A percentile compares a stretch with the other conserved stretches of the same genome.
These are phyloP conservation scores for Syrista parreyssii DNA, from an alignment of 2,888 invertebrate genomes.

Conservation along the genomic window DNA sequence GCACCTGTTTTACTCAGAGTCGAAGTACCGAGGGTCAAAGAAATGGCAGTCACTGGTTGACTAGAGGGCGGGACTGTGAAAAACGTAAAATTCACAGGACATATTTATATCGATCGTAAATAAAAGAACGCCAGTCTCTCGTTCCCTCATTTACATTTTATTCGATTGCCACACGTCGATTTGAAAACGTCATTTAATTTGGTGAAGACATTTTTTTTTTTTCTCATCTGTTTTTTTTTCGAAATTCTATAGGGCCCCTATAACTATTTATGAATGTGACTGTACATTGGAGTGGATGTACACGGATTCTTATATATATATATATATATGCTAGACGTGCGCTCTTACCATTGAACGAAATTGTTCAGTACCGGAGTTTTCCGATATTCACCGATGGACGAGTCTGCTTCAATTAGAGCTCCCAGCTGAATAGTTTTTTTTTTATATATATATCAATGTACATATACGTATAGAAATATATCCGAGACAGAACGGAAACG, in stretches of 20 bases:
- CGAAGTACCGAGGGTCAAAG: neutral
- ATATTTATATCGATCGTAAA: neutral
- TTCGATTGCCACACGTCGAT: neutral
- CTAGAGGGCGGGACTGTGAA: neutral
- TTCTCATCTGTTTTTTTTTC: constrained; percentile 9
- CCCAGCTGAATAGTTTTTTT: constrained; percentile 39
- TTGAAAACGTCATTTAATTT: constrained; percentile 44
- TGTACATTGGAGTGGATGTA: constrained; percentile 21
- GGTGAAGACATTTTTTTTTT: constrained; percentile 14
- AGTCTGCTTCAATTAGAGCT: constrained; percentile 47
- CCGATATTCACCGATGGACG: constrained; percentile 8
- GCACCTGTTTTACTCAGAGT: neutral
- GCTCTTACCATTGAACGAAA: constrained; percentile 6
- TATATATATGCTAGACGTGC: neutral
- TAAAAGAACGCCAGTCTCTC: neutral
- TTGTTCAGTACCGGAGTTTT: constrained; percentile 8
- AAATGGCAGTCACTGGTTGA: neutral
- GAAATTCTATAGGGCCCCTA: neutral
- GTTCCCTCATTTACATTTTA: neutral
- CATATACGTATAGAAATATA: neutral
- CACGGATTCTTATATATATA: neutral
- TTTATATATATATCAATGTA: neutral
- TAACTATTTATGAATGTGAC: neutral
- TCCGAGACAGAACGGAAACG: neutral
- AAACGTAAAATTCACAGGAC: neutral